Percentiles rank a stretch among this genome's conserved stretches.
These are phyloP conservation scores for Lepidochitona cinerea DNA, from an alignment of 2,888 invertebrate genomes.

Conservation along the genomic window DNA sequence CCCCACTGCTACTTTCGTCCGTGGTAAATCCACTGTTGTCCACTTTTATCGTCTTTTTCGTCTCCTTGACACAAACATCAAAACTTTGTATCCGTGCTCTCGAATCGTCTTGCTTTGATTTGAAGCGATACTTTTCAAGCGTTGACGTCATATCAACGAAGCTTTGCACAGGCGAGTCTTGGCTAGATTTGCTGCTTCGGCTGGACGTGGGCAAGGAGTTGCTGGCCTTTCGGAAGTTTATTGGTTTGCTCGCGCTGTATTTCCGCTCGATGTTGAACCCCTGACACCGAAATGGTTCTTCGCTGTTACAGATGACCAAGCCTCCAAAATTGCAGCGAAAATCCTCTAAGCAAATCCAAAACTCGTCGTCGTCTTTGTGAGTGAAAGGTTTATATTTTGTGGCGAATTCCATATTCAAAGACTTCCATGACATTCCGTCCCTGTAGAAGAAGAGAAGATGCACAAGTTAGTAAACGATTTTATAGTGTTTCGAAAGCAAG, in stretches of 20 bases:
- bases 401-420: slow-evolving; percentile 52
- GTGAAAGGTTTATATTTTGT: slow-evolving; percentile 51
- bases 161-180: neutral
- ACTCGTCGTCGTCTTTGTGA: slow-evolving; percentile 57
- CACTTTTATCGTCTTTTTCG: neutral
- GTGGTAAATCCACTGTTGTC: neutral
- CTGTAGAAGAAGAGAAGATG: slow-evolving; percentile 27
- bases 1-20: neutral
- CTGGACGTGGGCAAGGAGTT: neutral
- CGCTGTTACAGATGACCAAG: slow-evolving; percentile 56
- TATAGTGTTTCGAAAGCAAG: no score
- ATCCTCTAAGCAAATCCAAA: slow-evolving; percentile 61
- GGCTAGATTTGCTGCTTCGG: neutral
- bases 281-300: slow-evolving; percentile 51
- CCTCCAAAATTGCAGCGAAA: slow-evolving; percentile 63
- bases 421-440: slow-evolving; percentile 54
- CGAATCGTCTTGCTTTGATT: neutral
- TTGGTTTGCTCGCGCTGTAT: slow-evolving; percentile 24
- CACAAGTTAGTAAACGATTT: neutral
- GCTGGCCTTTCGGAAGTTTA: neutral
- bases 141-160: neutral
- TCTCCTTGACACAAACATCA: neutral
- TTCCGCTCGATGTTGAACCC: slow-evolving; percentile 45
- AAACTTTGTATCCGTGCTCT: neutral
- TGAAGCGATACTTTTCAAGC: neutral